These are phyloP conservation scores for Venusia cambrica DNA, from an alignment of 2,888 invertebrate genomes.

Conservation along the genomic window DNA sequence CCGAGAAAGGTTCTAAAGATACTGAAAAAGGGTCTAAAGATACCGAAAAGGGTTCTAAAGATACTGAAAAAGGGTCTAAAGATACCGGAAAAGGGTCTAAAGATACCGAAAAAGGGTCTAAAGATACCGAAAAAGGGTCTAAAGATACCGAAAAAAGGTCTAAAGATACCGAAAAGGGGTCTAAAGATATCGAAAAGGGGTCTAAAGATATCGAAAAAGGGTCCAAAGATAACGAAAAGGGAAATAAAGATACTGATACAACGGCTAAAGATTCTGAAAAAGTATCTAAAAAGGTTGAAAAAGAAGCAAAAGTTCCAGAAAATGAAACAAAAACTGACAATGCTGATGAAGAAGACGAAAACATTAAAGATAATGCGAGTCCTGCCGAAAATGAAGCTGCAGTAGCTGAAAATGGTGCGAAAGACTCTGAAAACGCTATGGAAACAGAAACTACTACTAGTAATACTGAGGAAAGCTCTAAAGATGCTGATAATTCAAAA, in stretches of 20 bases:
- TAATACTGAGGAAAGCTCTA: constrained; percentile 9
- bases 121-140: not conserved
- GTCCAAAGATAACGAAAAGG: too few relatives aligned
- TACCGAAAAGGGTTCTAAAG: constrained; percentile 15
- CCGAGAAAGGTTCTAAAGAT: constrained; percentile 20
- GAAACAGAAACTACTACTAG: constrained; percentile 15
- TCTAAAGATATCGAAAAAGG: too few relatives aligned
- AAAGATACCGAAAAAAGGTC: too few relatives aligned
- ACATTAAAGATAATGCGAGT: too few relatives aligned
- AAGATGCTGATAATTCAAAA: constrained; percentile 8
- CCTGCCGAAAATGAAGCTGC: constrained; percentile 16
- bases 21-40: constrained; percentile 18
- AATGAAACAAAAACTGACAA: too few relatives aligned
- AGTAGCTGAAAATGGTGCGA: constrained; percentile 6
- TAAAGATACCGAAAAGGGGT: too few relatives aligned
- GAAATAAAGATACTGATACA: too few relatives aligned
- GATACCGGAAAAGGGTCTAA: constrained; percentile 19
- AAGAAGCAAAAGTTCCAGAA: too few relatives aligned
- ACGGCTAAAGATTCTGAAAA: too few relatives aligned
- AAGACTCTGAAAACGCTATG: constrained; percentile 4
- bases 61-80: constrained; percentile 12
- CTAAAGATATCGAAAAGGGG: too few relatives aligned
- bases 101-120: constrained; percentile 5
- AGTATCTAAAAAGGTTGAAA: too few relatives aligned
- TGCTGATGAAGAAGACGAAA: too few relatives aligned